Evolutionary conservation across 2,888 invertebrate species (phyloP).

Genomic region (Agapetus fuscipes): DNA sequence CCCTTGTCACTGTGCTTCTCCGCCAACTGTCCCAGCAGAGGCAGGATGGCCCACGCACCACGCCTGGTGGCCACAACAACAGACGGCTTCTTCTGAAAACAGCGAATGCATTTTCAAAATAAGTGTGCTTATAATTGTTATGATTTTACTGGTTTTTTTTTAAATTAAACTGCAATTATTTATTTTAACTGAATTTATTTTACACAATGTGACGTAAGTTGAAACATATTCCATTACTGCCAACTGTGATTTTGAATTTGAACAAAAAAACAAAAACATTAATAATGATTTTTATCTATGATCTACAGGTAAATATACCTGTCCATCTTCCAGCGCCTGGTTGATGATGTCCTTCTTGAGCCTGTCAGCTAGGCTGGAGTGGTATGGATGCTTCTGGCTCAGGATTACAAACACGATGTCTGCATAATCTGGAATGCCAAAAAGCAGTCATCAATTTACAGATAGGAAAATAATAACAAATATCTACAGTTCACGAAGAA

Average conservation of each 20-base stretch:
- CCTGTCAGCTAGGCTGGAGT: conserved; percentile 47
- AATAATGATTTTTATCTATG: background rate
- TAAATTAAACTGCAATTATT: too few relatives aligned
- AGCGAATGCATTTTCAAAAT: background rate
- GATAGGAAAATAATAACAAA: too few relatives aligned
- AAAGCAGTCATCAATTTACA: background rate
- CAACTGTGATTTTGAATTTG: conserved; percentile 1
- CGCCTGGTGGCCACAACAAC: conserved; percentile 41
- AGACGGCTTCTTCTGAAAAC: conserved; percentile 33
- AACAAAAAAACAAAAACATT: too few relatives aligned
- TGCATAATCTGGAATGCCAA: conserved; percentile 48
- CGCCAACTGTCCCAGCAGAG: conserved; percentile 41
- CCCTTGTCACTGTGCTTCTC: conserved; percentile 35
- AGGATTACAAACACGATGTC: conserved; percentile 53
- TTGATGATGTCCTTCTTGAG: conserved; percentile 45
- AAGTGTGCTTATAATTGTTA: conserved; percentile 4
- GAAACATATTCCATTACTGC: conserved; percentile 4
- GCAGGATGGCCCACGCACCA: conserved; percentile 54
- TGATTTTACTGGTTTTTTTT: too few relatives aligned
- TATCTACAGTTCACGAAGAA: too few relatives aligned
- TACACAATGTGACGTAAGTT: too few relatives aligned
- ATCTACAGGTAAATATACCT: conserved; percentile 3
- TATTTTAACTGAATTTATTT: too few relatives aligned
- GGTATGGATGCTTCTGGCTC: conserved; percentile 56
- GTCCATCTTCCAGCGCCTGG: conserved; percentile 38